Evolutionary conservation across 2,113 vertebrate genomes (phyloP), one percentile per base, ranked within the genome.

Genomic region (Osmerus eperlanus): DNA sequence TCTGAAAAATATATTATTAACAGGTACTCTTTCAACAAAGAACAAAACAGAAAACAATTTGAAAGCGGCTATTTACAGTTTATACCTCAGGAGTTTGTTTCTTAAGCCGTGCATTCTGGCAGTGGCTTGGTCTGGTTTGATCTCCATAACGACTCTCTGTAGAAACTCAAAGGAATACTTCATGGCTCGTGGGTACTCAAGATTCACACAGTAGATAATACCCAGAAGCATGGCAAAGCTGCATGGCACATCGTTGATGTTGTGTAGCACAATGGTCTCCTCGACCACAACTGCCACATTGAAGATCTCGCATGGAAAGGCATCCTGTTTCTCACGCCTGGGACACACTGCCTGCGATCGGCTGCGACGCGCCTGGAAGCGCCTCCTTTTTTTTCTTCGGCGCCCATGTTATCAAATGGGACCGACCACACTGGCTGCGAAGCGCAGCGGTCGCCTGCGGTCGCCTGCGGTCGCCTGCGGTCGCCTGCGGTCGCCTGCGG

Each of bases 221-320:
- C 73, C 73, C 67, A 75, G 28, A 63, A 75, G 73, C 66, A 70
- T 70, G 67, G 73, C 58, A 75, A 51, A 75, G 41, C 60, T 63
- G 32, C 60, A 61, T 61, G 59, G 32, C 58, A 71, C 59, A 71
- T 71, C 47, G 18, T 53, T 28, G 41, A 61, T 19, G 56, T 59
- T 61, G 55, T 47, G 68, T 60, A 74, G 18, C 18, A 74, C 55
- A 67, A 74, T 74, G 28, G 65, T 74, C 25, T 68, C 55, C 56
- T 74, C 58, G 12, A 58, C 73, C 63, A 73, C 71, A 73, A 66
- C 71, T 72, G 70, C 70, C 60, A 72, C 60, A 70, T 64, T 64
- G 58, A 72, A 72, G 60, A 72, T 23, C 58, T 73, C 60, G 21
- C 32, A 51, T 64, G 63, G 71, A 68, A 68, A 67, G 29, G 72